Conservation (phyloP, 1,140 invertebrate species). For the Zaprionus davidi region DNA sequence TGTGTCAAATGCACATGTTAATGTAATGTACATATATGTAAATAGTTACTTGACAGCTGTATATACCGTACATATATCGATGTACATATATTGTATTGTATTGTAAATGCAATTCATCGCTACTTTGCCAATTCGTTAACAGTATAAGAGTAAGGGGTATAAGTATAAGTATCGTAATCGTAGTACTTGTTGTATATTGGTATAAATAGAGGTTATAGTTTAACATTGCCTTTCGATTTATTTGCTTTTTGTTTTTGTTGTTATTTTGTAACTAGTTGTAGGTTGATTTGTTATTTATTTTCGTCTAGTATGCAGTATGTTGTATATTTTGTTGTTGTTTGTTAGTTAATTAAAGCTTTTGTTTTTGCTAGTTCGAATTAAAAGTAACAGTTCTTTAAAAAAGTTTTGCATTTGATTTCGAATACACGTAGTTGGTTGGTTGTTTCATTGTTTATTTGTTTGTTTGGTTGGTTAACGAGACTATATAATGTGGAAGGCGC, state of each 20-base stretch:
- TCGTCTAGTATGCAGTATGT: constrained; percentile 11
- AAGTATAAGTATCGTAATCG: constrained; percentile 20
- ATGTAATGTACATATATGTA: too few relatives aligned
- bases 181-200: constrained; percentile 7
- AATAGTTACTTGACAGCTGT: too few relatives aligned
- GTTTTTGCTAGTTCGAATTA: constrained; percentile 20
- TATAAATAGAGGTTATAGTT: constrained; percentile 25
- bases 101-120: constrained; percentile 38
- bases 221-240: constrained; percentile 5
- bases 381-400: constrained; percentile 30
- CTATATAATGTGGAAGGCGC: constrained; percentile 40
- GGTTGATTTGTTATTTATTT: not conserved
- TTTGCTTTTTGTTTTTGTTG: constrained; percentile 19
- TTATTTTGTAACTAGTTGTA: constrained; percentile 34
- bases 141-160: constrained; percentile 14
- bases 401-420: constrained; percentile 49
- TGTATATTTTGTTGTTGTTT: constrained; percentile 5
- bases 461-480: constrained; percentile 4
- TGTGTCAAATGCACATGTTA: too few relatives aligned
- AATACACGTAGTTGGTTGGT: constrained; percentile 51
- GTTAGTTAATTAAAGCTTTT: constrained; percentile 39
- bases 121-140: constrained; percentile 31
- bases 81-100: constrained; percentile 11
- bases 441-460: constrained; percentile 9
- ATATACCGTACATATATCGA: not conserved